Percentiles rank a stretch among this genome's conserved stretches.
phyloP scores from a whole-genome alignment of 1,140 invertebrate species.

The Dendrolimus punctatus region DNA sequence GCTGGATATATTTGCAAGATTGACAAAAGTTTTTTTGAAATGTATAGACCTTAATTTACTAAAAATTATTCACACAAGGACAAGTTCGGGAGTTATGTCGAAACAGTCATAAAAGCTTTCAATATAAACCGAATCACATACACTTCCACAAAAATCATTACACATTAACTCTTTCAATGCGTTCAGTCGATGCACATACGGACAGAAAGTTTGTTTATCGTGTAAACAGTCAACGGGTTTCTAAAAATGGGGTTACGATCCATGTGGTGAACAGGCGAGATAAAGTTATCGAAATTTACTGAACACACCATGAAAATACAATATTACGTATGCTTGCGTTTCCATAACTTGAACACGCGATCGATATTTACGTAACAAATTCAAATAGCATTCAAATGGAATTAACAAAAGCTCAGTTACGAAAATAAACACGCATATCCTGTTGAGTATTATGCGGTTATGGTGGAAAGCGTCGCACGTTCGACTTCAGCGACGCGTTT shows the following conservation, averaged over 20 bases:
- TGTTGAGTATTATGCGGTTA: constrained; percentile 31
- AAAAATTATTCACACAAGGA: too few relatives aligned
- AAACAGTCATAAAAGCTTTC: too few relatives aligned
- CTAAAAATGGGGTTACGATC: constrained; percentile 25
- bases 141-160: too few relatives aligned
- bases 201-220: constrained; percentile 24
- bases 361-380: constrained; percentile 40
- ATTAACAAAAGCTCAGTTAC: constrained; percentile 41
- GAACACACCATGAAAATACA: constrained; percentile 3
- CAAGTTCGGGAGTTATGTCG: too few relatives aligned
- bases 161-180: constrained; percentile 10
- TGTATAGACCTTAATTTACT: too few relatives aligned
- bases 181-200: constrained; percentile 21
- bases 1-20: too few relatives aligned
- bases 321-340: constrained; percentile 3
- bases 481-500: constrained; percentile 27
- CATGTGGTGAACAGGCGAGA: constrained; percentile 24
- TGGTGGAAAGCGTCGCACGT: constrained; percentile 24
- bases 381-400: constrained; percentile 34
- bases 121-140: too few relatives aligned
- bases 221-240: constrained; percentile 28
- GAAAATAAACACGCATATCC: constrained; percentile 51
- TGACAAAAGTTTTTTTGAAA: too few relatives aligned
- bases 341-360: not conserved
- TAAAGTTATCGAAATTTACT: constrained; percentile 12